phyloP scores from a whole-genome alignment of 2,113 vertebrate genomes.

The Peromyscus californicus region DNA sequence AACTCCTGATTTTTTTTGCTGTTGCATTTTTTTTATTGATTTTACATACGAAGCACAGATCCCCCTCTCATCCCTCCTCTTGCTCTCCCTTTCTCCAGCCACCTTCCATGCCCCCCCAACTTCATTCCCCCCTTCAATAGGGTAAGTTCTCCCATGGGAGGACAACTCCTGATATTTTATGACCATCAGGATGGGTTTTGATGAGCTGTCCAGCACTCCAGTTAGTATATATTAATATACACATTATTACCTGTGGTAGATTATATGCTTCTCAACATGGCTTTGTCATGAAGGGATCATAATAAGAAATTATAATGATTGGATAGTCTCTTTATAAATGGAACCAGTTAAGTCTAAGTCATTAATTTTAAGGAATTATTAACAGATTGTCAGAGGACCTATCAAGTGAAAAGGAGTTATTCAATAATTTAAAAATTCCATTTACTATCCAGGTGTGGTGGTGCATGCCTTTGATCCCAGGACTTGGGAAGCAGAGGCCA shows the following conservation, averaged over 20 bases:
- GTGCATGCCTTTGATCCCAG: background rate
- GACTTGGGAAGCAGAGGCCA: background rate
- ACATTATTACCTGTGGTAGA: background rate
- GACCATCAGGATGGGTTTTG: background rate
- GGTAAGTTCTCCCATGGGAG: too few relatives aligned
- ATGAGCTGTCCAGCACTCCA: background rate
- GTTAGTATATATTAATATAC: background rate
- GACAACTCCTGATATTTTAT: background rate
- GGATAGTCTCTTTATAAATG: background rate
- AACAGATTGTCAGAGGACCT: background rate
- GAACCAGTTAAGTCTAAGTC: background rate
- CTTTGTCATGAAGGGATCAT: constrained; percentile 38
- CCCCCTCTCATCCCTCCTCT: too few relatives aligned
- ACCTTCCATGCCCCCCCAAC: too few relatives aligned
- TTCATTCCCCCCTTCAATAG: too few relatives aligned
- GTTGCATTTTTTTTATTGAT: too few relatives aligned
- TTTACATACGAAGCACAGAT: too few relatives aligned
- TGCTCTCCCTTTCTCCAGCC: too few relatives aligned
- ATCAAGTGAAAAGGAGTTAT: background rate
- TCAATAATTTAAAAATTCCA: background rate
- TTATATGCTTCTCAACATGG: background rate
- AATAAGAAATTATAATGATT: background rate
- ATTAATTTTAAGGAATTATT: constrained; percentile 35
- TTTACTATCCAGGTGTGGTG: background rate
- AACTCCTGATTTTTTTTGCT: background rate